A percentile compares a stretch with the other conserved stretches of the same genome.
Evolutionary conservation across 2,888 invertebrate genomes (phyloP).

Genomic region (Heteromyza rotundicornis): DNA sequence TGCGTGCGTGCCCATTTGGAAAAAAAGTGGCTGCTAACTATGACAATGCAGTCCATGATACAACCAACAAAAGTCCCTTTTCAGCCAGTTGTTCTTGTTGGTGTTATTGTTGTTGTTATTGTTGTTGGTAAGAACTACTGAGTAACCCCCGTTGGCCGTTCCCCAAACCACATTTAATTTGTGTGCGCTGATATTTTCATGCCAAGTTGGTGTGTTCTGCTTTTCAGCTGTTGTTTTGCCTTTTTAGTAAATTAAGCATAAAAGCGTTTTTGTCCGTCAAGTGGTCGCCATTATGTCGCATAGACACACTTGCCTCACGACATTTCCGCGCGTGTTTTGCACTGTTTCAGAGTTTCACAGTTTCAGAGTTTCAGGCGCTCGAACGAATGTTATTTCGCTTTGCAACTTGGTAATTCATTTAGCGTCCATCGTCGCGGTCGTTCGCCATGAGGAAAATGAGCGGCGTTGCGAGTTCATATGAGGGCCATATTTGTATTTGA

Average conservation of each 20-base stretch:
- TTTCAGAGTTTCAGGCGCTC: too few relatives aligned
- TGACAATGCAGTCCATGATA: slow-evolving; percentile 8
- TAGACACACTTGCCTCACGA: slow-evolving; percentile 27
- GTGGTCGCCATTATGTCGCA: slow-evolving; percentile 57
- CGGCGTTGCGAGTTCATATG: too few relatives aligned
- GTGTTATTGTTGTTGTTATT: too few relatives aligned
- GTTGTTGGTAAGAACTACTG: not conserved
- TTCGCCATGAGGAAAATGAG: too few relatives aligned
- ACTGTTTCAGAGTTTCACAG: slow-evolving; percentile 11
- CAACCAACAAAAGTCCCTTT: too few relatives aligned
- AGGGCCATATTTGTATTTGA: slow-evolving; percentile 41
- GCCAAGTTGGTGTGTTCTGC: too few relatives aligned
- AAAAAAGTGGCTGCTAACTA: not conserved
- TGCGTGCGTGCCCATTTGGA: slow-evolving; percentile 3
- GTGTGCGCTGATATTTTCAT: too few relatives aligned
- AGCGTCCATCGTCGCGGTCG: too few relatives aligned
- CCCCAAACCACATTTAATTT: not conserved
- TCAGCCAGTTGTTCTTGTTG: not conserved
- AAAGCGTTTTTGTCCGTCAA: slow-evolving; percentile 44
- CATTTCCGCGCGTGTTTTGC: slow-evolving; percentile 36
- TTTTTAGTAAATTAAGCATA: slow-evolving; percentile 59
- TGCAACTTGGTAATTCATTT: slow-evolving; percentile 6
- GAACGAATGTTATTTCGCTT: slow-evolving; percentile 47
- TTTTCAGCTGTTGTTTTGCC: slow-evolving; percentile 23
- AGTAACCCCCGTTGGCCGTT: not conserved